Evolutionary conservation across 2,113 vertebrate genomes (phyloP).

Genomic region (Turnix velox): DNA sequence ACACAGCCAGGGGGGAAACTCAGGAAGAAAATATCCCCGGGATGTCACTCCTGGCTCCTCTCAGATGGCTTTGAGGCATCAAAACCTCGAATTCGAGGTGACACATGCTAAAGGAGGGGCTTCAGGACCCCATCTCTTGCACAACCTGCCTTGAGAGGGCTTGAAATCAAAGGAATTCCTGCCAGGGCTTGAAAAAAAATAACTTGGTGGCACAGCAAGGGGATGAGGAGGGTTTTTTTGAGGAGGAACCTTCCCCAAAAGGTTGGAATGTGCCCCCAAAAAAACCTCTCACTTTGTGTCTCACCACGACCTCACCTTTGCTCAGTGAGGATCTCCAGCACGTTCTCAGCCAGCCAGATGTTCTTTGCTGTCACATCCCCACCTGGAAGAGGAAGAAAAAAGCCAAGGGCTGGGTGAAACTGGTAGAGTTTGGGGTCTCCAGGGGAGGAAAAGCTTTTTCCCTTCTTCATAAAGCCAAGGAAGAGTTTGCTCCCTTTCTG

Average conservation of each 20-base stretch:
- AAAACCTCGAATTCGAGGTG: accelerated
- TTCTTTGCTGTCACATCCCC: slow-evolving; percentile 93
- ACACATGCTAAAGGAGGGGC: not conserved
- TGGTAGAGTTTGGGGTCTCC: no score
- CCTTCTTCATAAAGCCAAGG: no score
- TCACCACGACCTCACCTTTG: slow-evolving; percentile 76
- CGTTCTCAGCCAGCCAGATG: slow-evolving; percentile 91
- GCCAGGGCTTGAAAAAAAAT: accelerated
- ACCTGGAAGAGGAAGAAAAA: slow-evolving; percentile 67
- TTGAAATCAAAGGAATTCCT: not conserved
- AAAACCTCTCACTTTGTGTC: accelerated
- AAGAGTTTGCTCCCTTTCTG: not conserved
- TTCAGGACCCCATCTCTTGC: not conserved
- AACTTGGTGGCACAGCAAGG: not conserved
- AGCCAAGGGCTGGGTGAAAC: no score
- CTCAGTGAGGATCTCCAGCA: slow-evolving; percentile 90
- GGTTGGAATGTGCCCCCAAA: not conserved
- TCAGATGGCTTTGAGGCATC: accelerated
- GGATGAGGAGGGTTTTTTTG: not conserved
- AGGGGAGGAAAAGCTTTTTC: no score
- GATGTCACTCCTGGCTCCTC: not conserved
- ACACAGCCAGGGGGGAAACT: not conserved
- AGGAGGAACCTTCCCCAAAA: not conserved
- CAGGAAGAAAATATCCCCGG: not conserved
- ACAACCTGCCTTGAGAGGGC: not conserved